phyloP scores from a whole-genome alignment of 1,140 invertebrate species.

The Halyomorpha halys region DNA sequence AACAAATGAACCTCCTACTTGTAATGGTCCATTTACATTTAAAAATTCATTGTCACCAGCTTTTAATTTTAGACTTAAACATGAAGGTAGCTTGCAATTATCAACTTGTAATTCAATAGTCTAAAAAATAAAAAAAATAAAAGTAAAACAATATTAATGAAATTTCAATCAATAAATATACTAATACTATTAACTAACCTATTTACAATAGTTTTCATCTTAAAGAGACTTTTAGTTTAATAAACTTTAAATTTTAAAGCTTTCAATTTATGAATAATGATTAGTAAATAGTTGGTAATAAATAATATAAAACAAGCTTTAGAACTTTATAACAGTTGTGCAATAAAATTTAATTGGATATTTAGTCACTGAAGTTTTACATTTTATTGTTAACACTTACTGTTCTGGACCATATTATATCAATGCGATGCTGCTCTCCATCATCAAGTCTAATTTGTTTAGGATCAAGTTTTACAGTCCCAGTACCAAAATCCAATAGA shows the following conservation, averaged over 20 bases:
- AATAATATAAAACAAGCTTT: not conserved
- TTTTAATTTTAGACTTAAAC: constrained; percentile 57
- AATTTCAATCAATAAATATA: no score
- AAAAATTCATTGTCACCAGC: constrained; percentile 61
- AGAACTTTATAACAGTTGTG: no score
- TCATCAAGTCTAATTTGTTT: constrained; percentile 63
- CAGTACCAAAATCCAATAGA: constrained; percentile 81
- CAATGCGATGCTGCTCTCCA: constrained; percentile 68
- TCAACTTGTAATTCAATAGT: constrained; percentile 65
- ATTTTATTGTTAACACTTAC: constrained; percentile 34
- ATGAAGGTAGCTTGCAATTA: constrained; percentile 57
- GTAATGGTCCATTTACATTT: constrained; percentile 79
- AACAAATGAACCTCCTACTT: constrained; percentile 67
- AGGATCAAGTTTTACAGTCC: constrained; percentile 58
- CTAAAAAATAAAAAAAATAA: constrained; percentile 34
- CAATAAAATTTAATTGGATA: not conserved
- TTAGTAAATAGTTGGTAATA: not conserved
- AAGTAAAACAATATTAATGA: not conserved
- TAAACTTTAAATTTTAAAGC: not conserved
- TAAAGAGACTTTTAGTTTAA: not conserved
- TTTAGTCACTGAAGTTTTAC: not conserved
- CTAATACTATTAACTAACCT: no score
- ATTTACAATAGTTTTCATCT: no score
- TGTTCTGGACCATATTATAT: constrained; percentile 60
- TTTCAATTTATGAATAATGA: no score